phyloP scores from a whole-genome alignment of 2,113 vertebrate species.

The Acanthochromis polyacanthus region DNA sequence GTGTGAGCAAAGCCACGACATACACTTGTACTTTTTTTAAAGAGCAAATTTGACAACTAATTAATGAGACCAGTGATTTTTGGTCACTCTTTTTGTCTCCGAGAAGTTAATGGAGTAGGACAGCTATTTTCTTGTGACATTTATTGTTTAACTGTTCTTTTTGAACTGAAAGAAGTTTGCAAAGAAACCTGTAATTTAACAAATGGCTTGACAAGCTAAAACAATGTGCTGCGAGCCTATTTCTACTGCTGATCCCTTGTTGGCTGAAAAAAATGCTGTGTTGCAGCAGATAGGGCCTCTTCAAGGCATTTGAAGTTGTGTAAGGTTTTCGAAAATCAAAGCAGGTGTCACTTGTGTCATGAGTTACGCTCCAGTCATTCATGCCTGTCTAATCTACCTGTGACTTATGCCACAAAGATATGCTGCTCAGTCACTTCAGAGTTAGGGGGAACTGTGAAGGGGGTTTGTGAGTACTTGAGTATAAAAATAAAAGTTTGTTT shows the following conservation, averaged over 20 bases:
- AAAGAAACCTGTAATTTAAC: too few relatives aligned
- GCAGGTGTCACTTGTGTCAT: not conserved
- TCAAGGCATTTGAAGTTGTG: not conserved
- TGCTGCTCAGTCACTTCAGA: not conserved
- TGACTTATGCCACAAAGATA: not conserved
- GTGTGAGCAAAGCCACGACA: constrained; percentile 1
- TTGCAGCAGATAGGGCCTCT: not conserved
- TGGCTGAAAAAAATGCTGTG: not conserved
- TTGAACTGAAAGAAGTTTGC: too few relatives aligned
- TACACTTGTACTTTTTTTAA: too few relatives aligned
- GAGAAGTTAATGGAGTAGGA: not conserved
- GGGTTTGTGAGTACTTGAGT: not conserved
- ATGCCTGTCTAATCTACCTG: constrained; percentile 5
- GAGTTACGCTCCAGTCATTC: constrained; percentile 9
- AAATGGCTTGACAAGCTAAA: too few relatives aligned
- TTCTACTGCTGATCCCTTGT: not conserved
- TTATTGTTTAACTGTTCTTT: too few relatives aligned
- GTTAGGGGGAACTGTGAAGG: not conserved
- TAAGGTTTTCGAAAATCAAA: constrained; percentile 2
- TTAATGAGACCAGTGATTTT: too few relatives aligned
- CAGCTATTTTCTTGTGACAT: too few relatives aligned
- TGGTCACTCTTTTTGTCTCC: too few relatives aligned
- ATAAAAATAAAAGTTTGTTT: constrained; percentile 27
- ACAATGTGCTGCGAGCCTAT: not conserved
- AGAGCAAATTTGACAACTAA: too few relatives aligned